Percentiles rank a stretch among this genome's conserved stretches.
These are phyloP conservation scores for Buceros bicornis DNA, from an alignment of 2,797 vertebrate species.

Conservation along the genomic window DNA sequence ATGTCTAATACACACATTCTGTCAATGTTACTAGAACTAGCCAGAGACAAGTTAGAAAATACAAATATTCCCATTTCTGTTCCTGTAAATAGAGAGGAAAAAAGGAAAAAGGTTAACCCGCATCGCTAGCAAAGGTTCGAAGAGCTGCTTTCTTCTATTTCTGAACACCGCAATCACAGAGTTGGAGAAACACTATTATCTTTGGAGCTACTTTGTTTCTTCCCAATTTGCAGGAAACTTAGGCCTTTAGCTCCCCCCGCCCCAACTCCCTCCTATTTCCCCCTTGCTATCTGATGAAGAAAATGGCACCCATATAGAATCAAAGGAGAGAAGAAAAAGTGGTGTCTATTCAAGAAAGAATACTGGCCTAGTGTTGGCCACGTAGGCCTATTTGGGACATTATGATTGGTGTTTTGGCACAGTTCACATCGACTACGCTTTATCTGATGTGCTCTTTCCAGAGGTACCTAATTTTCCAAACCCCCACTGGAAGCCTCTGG, in stretches of 20 bases:
- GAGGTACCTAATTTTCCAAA: background rate
- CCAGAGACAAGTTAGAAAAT: background rate
- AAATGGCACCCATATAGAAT: background rate
- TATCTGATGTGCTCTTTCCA: background rate
- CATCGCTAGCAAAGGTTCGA: background rate
- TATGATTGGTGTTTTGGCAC: background rate
- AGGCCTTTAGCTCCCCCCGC: background rate
- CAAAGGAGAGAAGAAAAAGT: background rate
- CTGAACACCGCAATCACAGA: background rate
- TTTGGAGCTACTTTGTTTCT: background rate
- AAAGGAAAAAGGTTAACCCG: background rate
- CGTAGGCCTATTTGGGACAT: background rate
- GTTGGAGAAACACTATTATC: background rate
- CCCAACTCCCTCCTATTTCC: background rate
- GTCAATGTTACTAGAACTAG: background rate
- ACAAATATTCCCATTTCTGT: background rate
- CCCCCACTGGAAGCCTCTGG: background rate
- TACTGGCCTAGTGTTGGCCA: background rate
- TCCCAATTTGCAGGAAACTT: background rate
- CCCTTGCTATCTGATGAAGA: background rate
- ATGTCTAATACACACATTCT: background rate
- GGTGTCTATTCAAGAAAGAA: background rate
- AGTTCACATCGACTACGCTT: background rate
- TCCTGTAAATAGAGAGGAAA: background rate
- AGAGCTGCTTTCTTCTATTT: background rate